Base-by-base conservation (phyloP, 2,888 invertebrate species). In the Idaea straminata region DNA sequence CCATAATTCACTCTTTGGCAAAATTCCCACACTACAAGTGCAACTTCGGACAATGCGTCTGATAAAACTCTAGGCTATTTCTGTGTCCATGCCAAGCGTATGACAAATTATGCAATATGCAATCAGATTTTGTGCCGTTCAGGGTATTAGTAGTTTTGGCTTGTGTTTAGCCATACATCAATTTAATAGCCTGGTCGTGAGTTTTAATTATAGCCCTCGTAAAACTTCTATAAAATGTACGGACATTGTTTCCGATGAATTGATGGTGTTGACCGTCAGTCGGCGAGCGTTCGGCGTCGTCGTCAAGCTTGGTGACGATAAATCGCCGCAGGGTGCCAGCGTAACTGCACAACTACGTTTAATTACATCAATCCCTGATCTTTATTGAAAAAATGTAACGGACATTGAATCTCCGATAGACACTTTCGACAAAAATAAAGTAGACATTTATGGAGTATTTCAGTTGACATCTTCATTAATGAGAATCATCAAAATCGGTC, bases 1-100 rank as follows among this genome's bases (percentile, higher is more conserved):
- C 10, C 61, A 57, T 66, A 68, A 71, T 68, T 71, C 63, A 68
- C 60, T 65, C 65, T 69, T 70, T 73, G 73, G 73, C 73, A 64
- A 66, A 65, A 62, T 15, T 66, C 72, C 73, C 69, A 65, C 64
- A 35, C 64, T 67, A 66, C 69, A 60, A 5, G 57, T 47, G 47
- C 13, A 47, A 47, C 36, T 34, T 59, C 64, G 70, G 68, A 69
- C 73, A 73, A 70, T 70, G 69, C 69, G 62, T 66, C 61, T 65
- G 61, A 65, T 63, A 70, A 62, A 68, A 66, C 62, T 64, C 62
- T 64, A 65, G 68, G 70, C 62, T 67, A 63, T 69, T 65, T 65
- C 62, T 59, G 61, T 66, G 61, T 66, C 63, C 65, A 58, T 63
- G 65, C 62, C 64, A 64, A 67, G 65, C 25, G 16, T 10, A 59